Percentiles rank a stretch among this genome's conserved stretches.
Conservation (phyloP, 2,797 vertebrate genomes). For the Lagothrix lagotricha region DNA sequence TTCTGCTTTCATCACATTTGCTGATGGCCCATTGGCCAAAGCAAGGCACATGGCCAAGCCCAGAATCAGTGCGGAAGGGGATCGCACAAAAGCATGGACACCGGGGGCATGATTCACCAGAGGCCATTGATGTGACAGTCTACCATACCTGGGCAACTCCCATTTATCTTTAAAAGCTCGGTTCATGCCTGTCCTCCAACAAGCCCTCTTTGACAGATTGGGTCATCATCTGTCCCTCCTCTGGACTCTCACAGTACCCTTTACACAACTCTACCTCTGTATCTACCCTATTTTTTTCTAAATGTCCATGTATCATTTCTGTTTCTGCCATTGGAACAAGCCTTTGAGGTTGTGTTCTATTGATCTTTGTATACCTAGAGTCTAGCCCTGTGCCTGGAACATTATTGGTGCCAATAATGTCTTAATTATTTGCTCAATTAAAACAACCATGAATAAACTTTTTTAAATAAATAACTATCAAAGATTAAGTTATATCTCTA, state of each 20-base stretch:
- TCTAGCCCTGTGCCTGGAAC: not conserved
- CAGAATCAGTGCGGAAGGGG: not conserved
- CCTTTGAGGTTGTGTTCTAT: not conserved
- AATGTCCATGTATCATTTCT: not conserved
- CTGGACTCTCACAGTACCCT: not conserved
- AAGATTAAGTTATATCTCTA: not conserved
- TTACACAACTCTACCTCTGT: not conserved
- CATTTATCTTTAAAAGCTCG: not conserved
- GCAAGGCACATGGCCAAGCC: not conserved
- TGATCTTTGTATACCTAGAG: not conserved
- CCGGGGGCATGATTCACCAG: not conserved
- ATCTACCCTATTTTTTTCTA: not conserved
- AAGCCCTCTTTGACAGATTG: not conserved
- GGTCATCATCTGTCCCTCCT: not conserved
- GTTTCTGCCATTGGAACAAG: not conserved
- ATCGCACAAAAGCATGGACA: not conserved
- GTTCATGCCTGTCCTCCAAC: not conserved
- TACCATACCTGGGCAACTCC: not conserved
- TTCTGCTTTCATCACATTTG: not conserved
- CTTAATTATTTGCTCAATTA: constrained; percentile 5
- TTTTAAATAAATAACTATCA: not conserved
- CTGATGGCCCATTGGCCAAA: not conserved
- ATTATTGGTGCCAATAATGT: not conserved
- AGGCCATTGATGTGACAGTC: not conserved
- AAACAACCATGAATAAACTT: not conserved